These are phyloP conservation scores for Agriopis aurantiaria DNA, from an alignment of 2,888 invertebrate genomes.

Conservation along the genomic window DNA sequence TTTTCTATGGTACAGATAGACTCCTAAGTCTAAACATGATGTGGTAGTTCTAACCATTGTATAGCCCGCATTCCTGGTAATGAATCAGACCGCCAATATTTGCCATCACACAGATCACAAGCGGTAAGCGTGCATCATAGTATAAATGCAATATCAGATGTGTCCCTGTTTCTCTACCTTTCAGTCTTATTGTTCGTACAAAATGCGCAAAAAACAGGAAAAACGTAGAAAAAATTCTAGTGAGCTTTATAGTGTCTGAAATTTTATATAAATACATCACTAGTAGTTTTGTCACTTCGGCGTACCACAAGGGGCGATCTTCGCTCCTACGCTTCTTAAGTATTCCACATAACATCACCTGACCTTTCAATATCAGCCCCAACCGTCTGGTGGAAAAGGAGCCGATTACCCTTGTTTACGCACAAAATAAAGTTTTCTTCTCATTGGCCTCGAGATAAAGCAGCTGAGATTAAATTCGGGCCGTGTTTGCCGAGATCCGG, in stretches of 20 bases:
- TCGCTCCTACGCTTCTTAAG: conserved; percentile 57
- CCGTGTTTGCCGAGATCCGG: conserved; percentile 73
- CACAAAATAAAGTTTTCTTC: conserved; percentile 83
- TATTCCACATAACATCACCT: conserved; percentile 73
- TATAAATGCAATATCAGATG: no score
- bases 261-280: no score
- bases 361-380: conserved; percentile 73
- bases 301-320: conserved; percentile 47
- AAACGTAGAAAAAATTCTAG: no score
- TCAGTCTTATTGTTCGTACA: no score
- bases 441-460: conserved; percentile 77
- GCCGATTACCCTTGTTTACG: conserved; percentile 80
- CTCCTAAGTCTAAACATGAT: no score
- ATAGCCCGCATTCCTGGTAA: conserved; percentile 33
- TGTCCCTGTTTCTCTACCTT: no score
- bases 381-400: conserved; percentile 69
- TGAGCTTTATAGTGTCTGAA: no score
- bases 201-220: no score
- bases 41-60: no score
- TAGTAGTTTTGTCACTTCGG: conserved; percentile 34
- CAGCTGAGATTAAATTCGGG: conserved; percentile 80
- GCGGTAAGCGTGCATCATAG: neutral
- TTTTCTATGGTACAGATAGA: no score
- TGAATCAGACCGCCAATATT: conserved; percentile 24
- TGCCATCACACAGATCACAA: neutral